Conservation (phyloP, 2,113 vertebrate species). For the Eublepharis macularius region DNA sequence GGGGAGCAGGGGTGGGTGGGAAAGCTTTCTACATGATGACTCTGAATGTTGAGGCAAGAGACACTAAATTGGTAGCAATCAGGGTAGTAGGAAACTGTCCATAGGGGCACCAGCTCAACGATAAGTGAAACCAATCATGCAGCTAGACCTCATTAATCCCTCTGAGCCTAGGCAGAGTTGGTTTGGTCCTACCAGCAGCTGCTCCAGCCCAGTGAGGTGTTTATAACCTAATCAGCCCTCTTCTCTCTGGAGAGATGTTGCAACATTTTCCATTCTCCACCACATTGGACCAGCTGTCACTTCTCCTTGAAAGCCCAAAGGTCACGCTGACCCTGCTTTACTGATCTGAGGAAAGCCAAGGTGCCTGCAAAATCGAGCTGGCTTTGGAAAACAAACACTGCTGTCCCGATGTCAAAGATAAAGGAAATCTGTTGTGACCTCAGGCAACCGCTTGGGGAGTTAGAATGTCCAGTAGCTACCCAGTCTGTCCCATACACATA, state of each 20-base stretch:
- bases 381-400: constrained; percentile 44
- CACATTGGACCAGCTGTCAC: neutral
- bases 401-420: constrained; percentile 14
- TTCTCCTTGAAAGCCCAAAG: neutral
- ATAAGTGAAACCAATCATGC: neutral
- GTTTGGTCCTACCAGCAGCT: neutral
- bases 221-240: neutral
- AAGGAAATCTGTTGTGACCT: constrained; percentile 48
- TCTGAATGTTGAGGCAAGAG: neutral
- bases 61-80: neutral
- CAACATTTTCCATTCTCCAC: neutral
- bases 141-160: neutral
- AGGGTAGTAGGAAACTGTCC: neutral
- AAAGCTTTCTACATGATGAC: neutral
- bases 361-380: neutral
- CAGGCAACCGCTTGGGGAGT: constrained; percentile 26
- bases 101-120: neutral
- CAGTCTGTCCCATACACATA: constrained; percentile 43
- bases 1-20: neutral
- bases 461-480: constrained; percentile 36
- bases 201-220: neutral
- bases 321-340: rapidly evolving
- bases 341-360: neutral
- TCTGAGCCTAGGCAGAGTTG: neutral
- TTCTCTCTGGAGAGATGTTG: neutral